phyloP scores from a whole-genome alignment of 2,797 vertebrate genomes.

The Babyrousa celebensis region DNA sequence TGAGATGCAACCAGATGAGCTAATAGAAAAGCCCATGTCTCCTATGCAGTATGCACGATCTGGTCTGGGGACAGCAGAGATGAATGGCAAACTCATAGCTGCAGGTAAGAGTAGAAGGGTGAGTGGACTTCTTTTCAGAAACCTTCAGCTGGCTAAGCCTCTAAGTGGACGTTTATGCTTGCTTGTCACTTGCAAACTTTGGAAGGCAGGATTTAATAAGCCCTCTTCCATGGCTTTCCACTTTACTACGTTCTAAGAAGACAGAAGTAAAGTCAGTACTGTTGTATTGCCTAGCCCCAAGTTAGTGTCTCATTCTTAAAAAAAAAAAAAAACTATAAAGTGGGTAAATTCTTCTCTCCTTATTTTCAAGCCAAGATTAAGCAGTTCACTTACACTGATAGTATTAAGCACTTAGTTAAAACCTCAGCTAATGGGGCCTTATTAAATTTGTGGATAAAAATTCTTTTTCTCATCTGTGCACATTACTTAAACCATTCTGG shows the following conservation, averaged over 20 bases:
- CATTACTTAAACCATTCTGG: slow-evolving; percentile 2
- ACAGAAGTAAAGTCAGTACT: neutral
- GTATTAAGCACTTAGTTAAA: slow-evolving; percentile 42
- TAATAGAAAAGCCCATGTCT: slow-evolving; percentile 95
- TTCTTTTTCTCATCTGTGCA: slow-evolving; percentile 4
- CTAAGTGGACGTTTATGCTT: neutral
- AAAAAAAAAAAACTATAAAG: neutral
- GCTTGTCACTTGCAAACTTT: neutral
- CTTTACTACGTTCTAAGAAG: neutral
- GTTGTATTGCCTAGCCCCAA: neutral
- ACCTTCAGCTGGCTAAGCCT: neutral
- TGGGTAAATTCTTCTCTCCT: neutral
- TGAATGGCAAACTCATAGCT: slow-evolving; percentile 95
- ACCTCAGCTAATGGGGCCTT: neutral
- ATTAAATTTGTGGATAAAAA: neutral
- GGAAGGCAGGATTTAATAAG: neutral
- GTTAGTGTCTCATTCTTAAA: neutral
- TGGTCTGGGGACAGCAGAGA: slow-evolving; percentile 96
- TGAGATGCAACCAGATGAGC: slow-evolving; percentile 94
- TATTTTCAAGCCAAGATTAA: slow-evolving; percentile 42
- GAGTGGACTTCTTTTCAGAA: neutral
- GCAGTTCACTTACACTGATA: neutral
- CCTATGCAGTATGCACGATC: slow-evolving; percentile 99
- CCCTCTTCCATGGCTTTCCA: neutral
- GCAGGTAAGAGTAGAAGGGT: slow-evolving; percentile 92